Base-by-base conservation (phyloP, 2,888 invertebrate genomes). In the Dexiosoma caninum region DNA sequence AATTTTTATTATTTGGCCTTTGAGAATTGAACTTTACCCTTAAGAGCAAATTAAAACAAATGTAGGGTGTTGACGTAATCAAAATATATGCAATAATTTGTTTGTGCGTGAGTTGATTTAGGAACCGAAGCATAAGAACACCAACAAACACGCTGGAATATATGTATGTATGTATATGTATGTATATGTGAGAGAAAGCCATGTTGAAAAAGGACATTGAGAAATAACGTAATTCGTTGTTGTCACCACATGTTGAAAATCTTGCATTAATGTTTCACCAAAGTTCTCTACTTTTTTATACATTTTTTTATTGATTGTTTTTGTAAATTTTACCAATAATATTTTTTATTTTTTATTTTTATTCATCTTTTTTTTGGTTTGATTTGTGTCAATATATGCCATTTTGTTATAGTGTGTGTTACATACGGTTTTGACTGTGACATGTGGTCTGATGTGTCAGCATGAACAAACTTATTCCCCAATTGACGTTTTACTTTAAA, bases 181-280 rank as follows among this genome's bases (percentile, higher is more conserved):
- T 44, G 1, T 53, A 10, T 44, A 35, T 16, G n/a, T 42, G 19
- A 51, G 49, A 62, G 59, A 53, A 66, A 71, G 27, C 23, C 49
- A 51, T 46, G 27, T 53, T 55, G 46, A 46, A 76, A 76, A 80
- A 66, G 67, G 82, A 83, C 80, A 78, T 78, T 83, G 82, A 82
- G 78, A 83, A 82, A 83, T 83, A 80, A 82, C 82, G 80, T 80
- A 82, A 83, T 82, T 80, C 75, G 51, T 66, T 78, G 78, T 71
- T 82, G 81, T 71, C 81, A 78, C 81, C 81, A 82, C 75, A 78
- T 78, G 81, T 70, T 81, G 40, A 59, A 78, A 78, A 78, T 76
- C 76, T 66, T 72, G 76, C 80, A 72, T 76, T 67, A 71, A 81
- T 76, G 76, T 81, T 81, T 72, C 67, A 81, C 76, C 67, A 67